Base-by-base conservation (phyloP, 2,797 vertebrate genomes). In the Sciurus carolinensis region DNA sequence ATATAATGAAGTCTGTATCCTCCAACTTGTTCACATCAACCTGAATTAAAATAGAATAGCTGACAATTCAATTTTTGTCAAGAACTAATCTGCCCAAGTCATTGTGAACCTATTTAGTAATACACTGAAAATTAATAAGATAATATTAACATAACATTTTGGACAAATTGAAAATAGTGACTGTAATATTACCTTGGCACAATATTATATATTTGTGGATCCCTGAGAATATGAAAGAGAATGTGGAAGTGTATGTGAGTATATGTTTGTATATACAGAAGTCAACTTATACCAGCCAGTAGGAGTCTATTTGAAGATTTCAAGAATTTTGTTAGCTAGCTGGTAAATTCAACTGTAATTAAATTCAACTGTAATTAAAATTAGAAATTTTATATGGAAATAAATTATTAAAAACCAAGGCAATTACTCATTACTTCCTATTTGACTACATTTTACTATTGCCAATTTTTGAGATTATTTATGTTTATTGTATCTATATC, bases 1-100 rank as follows among this genome's bases (percentile, higher is more conserved):
- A 54, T 36, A 73, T 30, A 80, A 66, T 76, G 71, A 87, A 91
- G 36, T 80, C 44, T 73, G 6, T 69, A 14, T 84, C 15, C 64
- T 95, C 30, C 44, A 83, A 77, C 11, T 77, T 89, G 54, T 87
- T 64, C 15, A n/a, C 24, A 54, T 57, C 13, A 72, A 39, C 11
- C 39, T 28, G 54, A 94, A 72, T 79, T 76, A 93, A 95, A 96
- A 22, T 82, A 1, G 10, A 86, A 44, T 30, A 50, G 92, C 8
- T 59, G 24, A 90, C 33, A 87, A 24, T 73, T 75, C 73, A 92
- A 20, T 26, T 36, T 94, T 89, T 86, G 52, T 86, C 2, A 50
- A 80, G 9, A 52, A 57, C 90, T 42, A 64, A 47, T 94, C 44
- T 86, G n/a, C 7, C 64, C 33, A 81, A 52, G 0, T 73, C 22